Conservation (phyloP, 2,113 vertebrate genomes). For the Serranochromis macrocephalus region DNA sequence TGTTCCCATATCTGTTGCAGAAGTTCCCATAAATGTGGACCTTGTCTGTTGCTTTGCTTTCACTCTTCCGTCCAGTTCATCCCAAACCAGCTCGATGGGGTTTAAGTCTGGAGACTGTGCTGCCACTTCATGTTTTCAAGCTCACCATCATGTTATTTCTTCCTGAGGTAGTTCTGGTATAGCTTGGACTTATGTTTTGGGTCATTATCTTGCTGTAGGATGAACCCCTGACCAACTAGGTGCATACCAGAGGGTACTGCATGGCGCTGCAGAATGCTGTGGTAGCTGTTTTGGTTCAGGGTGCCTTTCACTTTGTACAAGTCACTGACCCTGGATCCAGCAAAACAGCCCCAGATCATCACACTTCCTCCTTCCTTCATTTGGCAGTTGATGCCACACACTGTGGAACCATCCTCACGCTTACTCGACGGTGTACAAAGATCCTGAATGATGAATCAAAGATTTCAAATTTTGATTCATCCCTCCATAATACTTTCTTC, state of each 20-base stretch:
- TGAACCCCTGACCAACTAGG: neutral
- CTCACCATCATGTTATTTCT: neutral
- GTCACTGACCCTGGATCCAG: neutral
- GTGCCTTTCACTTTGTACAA: neutral
- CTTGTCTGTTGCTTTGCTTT: too few relatives aligned
- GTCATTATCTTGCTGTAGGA: neutral
- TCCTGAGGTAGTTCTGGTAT: neutral
- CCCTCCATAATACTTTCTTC: neutral
- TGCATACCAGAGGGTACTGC: neutral
- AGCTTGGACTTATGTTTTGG: neutral
- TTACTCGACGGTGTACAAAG: neutral
- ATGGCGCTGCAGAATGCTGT: neutral
- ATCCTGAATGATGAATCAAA: neutral
- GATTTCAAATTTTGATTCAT: neutral
- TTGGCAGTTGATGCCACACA: neutral
- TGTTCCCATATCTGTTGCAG: too few relatives aligned
- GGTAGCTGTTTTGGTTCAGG: neutral
- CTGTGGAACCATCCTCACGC: neutral
- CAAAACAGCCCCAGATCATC: neutral
- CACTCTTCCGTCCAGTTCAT: too few relatives aligned
- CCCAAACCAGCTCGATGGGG: neutral
- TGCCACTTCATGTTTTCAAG: neutral
- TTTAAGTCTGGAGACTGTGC: neutral
- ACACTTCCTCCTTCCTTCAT: neutral
- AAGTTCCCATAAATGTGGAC: too few relatives aligned